Evolutionary conservation across 2,113 vertebrate species (phyloP).

Genomic region (Eudorcas thomsonii): DNA sequence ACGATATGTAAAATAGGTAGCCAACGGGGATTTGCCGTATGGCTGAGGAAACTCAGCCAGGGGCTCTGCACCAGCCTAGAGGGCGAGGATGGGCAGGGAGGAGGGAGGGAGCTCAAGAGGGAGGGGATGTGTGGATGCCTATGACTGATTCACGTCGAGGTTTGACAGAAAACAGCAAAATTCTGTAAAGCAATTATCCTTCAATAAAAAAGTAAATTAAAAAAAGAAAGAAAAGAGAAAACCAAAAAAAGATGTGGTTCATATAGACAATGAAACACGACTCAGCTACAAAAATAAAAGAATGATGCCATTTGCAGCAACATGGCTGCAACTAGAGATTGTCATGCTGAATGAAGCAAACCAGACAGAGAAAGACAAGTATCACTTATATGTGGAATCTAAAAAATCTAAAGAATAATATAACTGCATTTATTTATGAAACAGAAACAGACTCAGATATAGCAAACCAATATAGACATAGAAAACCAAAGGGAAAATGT

Average conservation of each 20-base stretch:
- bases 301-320: background rate
- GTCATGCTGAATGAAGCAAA: background rate
- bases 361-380: background rate
- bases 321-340: background rate
- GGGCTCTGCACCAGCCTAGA: background rate
- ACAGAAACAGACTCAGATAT: background rate
- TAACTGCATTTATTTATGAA: background rate
- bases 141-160: background rate
- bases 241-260: background rate
- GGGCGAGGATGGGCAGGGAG: background rate
- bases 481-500: background rate
- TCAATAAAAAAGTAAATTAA: background rate
- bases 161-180: background rate
- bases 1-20: background rate
- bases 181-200: background rate
- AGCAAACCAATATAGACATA: background rate
- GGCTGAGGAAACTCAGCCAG: background rate
- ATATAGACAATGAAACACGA: background rate
- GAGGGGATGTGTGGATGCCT: background rate
- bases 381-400: no score
- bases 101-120: background rate
- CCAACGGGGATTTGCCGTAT: fast-evolving
- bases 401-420: background rate
- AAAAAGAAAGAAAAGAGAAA: background rate
- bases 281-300: background rate